Conservation (phyloP, 2,113 vertebrate species). For the Apaloderma vittatum region DNA sequence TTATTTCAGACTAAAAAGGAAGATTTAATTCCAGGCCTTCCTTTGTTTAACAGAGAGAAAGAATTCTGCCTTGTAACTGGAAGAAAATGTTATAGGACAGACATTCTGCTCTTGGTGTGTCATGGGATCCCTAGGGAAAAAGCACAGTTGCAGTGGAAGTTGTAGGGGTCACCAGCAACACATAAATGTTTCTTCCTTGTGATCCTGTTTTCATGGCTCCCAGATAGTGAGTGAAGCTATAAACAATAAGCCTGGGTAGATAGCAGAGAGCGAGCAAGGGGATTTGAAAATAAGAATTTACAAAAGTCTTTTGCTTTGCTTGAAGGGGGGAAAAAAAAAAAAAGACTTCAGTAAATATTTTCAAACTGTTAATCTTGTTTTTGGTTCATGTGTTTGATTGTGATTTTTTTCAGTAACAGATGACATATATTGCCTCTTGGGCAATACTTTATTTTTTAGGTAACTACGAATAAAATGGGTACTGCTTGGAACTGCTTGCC, state of each 20-base stretch:
- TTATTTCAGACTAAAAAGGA: background rate
- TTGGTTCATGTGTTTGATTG: background rate
- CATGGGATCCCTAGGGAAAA: constrained; percentile 38
- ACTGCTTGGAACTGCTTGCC: background rate
- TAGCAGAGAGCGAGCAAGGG: background rate
- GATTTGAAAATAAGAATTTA: background rate
- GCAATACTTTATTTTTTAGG: background rate
- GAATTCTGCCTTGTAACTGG: background rate
- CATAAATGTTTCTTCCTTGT: constrained; percentile 1
- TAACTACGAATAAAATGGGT: background rate
- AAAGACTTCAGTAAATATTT: background rate
- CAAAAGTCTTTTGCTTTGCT: background rate
- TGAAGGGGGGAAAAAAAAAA: background rate
- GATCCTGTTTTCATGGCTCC: constrained; percentile 38
- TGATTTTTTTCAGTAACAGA: background rate
- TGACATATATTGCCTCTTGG: background rate
- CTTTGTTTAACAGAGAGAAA: background rate
- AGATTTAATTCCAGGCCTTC: background rate
- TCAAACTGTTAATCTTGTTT: background rate
- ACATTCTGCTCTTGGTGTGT: constrained; percentile 22
- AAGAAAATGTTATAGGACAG: constrained; percentile 64
- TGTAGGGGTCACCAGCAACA: constrained; percentile 25
- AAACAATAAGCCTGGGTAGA: background rate
- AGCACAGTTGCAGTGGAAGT: background rate
- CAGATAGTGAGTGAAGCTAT: background rate